Conservation (phyloP, 2,113 vertebrate species). For the Lutjanus erythropterus region DNA sequence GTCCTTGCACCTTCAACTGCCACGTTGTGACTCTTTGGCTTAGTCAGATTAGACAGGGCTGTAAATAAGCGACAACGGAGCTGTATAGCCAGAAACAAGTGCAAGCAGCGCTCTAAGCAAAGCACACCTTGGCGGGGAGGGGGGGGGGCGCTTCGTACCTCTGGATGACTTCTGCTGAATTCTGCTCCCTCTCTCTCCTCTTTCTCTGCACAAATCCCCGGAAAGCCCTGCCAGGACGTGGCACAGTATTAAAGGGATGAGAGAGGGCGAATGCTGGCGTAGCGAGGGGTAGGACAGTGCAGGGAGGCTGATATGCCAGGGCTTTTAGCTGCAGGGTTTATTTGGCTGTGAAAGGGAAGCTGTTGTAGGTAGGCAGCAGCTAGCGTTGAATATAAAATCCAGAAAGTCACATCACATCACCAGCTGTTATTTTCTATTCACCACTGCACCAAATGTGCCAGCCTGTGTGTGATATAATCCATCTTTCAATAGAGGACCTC, state of each 20-base stretch:
- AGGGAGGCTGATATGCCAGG: slow-evolving; percentile 53
- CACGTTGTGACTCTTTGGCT: slow-evolving; percentile 45
- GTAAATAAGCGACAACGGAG: slow-evolving; percentile 44
- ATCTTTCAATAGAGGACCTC: slow-evolving; percentile 25
- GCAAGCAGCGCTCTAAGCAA: slow-evolving; percentile 24
- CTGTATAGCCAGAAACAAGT: slow-evolving; percentile 19
- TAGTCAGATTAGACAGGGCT: slow-evolving; percentile 55
- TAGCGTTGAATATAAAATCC: slow-evolving; percentile 40
- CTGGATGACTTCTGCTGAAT: slow-evolving; percentile 90
- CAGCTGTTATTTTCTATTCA: slow-evolving; percentile 32
- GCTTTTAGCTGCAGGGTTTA: slow-evolving; percentile 64
- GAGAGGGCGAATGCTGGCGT: slow-evolving; percentile 58
- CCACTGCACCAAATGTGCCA: slow-evolving; percentile 12
- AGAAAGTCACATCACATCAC: slow-evolving; percentile 32
- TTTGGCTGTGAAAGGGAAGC: slow-evolving; percentile 47
- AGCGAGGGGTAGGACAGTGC: slow-evolving; percentile 52
- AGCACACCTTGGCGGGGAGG: slow-evolving; percentile 14
- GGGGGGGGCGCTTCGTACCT: slow-evolving; percentile 86
- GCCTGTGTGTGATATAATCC: slow-evolving; percentile 19
- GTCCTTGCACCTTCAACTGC: slow-evolving; percentile 33
- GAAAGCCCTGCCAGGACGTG: slow-evolving; percentile 92
- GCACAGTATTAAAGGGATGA: slow-evolving; percentile 76
- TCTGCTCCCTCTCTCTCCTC: slow-evolving; percentile 91
- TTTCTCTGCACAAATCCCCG: slow-evolving; percentile 94
- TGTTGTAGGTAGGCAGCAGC: slow-evolving; percentile 48